A percentile compares a stretch with the other conserved stretches of the same genome.
These are phyloP conservation scores for Anolis sagrei DNA, from an alignment of 2,113 vertebrate genomes.

Conservation along the genomic window DNA sequence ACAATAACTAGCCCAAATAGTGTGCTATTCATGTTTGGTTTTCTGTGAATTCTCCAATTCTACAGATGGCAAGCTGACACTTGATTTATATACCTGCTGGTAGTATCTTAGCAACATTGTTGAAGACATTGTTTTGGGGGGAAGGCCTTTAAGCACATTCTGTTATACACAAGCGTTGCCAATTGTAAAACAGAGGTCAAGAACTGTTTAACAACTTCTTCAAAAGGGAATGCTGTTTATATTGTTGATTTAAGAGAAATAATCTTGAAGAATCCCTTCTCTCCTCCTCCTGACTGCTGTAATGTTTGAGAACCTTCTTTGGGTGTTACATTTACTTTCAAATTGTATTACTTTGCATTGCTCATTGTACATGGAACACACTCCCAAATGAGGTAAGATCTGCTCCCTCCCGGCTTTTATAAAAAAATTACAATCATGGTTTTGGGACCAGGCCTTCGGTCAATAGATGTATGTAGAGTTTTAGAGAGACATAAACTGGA, in stretches of 20 bases:
- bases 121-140: slow-evolving; percentile 46
- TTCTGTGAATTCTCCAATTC: slow-evolving; percentile 28
- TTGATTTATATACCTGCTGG: slow-evolving; percentile 64
- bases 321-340: background rate
- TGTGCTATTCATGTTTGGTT: slow-evolving; percentile 16
- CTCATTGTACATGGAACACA: background rate
- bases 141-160: slow-evolving; percentile 52
- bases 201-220: slow-evolving; percentile 52
- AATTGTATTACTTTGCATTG: background rate
- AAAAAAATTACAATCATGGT: too few relatives aligned
- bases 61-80: slow-evolving; percentile 40
- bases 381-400: too few relatives aligned
- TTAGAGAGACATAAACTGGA: too few relatives aligned
- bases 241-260: slow-evolving; percentile 34
- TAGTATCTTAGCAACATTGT: slow-evolving; percentile 64
- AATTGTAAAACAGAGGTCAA: slow-evolving; percentile 68
- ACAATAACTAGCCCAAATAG: slow-evolving; percentile 17
- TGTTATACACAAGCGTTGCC: slow-evolving; percentile 46
- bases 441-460: too few relatives aligned
- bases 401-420: too few relatives aligned
- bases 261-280: background rate
- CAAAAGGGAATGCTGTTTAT: slow-evolving; percentile 34
- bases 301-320: background rate
- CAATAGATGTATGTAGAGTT: too few relatives aligned
- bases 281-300: background rate